Percentiles rank a stretch among this genome's conserved stretches.
Conservation (phyloP, 1,140 invertebrate species). For the Drosophila rufa region DNA sequence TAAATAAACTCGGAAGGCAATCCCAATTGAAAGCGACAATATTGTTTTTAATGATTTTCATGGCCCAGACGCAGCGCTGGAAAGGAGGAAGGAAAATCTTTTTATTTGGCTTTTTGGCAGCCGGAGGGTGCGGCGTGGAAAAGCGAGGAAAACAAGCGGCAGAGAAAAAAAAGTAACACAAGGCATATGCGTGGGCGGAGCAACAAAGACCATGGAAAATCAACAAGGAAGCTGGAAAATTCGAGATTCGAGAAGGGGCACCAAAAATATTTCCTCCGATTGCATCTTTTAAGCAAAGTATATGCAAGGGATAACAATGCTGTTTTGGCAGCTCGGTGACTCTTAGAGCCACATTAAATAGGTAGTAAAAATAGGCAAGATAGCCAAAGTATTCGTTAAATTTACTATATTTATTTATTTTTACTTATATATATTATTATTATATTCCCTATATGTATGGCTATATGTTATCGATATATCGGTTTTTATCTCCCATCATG, state of each 20-base stretch:
- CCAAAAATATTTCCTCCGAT: background rate
- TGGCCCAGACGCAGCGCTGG: slow-evolving; percentile 40
- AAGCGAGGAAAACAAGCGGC: slow-evolving; percentile 23
- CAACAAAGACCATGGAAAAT: slow-evolving; percentile 59
- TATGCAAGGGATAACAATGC: slow-evolving; percentile 29
- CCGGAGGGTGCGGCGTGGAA: slow-evolving; percentile 36
- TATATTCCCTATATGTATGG: background rate
- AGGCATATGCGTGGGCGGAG: slow-evolving; percentile 70
- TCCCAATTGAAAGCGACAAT: slow-evolving; percentile 72
- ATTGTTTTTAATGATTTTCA: slow-evolving; percentile 79
- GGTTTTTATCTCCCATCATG: no score
- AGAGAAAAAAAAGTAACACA: slow-evolving; percentile 37
- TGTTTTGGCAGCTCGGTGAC: slow-evolving; percentile 19
- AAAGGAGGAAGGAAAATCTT: slow-evolving; percentile 42
- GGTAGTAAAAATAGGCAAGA: no score
- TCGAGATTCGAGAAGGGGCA: background rate
- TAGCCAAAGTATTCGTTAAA: background rate
- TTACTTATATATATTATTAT: no score
- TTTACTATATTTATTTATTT: background rate
- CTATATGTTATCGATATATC: background rate
- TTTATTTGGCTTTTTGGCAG: slow-evolving; percentile 63
- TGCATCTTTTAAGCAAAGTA: slow-evolving; percentile 23
- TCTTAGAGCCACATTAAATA: background rate
- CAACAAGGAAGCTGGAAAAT: slow-evolving; percentile 23
- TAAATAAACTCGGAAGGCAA: slow-evolving; percentile 66